Evolutionary conservation across 2,797 vertebrate species (phyloP).

Genomic region (Parauchenoglanis ngamensis): DNA sequence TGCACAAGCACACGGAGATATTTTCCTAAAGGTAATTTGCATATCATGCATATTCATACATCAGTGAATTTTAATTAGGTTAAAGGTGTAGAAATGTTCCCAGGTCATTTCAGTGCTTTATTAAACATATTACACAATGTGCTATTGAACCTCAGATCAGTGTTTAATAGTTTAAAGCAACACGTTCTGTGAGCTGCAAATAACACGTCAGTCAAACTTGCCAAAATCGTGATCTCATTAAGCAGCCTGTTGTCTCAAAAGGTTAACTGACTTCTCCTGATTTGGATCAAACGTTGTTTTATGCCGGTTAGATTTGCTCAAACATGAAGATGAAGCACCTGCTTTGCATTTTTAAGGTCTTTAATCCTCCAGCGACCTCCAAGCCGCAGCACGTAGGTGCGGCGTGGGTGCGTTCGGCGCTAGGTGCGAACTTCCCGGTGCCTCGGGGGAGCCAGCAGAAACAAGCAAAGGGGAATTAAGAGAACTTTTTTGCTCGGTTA

Average conservation of each 20-base stretch:
- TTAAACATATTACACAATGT: background rate
- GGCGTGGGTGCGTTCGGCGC: slow-evolving; percentile 27
- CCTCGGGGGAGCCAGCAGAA: slow-evolving; percentile 27
- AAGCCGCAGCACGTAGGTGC: background rate
- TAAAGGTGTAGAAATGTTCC: background rate
- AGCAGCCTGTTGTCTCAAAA: background rate
- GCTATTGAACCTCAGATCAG: background rate
- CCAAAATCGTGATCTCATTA: background rate
- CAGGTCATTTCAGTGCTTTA: background rate
- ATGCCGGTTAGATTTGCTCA: background rate
- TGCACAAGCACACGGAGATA: background rate
- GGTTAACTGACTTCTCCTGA: background rate
- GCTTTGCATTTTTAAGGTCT: background rate
- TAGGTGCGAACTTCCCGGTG: slow-evolving; percentile 36
- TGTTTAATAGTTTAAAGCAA: background rate
- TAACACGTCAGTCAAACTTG: background rate
- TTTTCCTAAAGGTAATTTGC: background rate
- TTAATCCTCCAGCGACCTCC: slow-evolving; percentile 5
- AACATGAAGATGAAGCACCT: slow-evolving; percentile 48
- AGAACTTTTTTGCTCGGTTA: slow-evolving; percentile 40
- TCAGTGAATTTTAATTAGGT: background rate
- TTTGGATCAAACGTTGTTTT: background rate
- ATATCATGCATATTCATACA: slow-evolving; percentile 10
- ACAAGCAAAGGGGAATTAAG: slow-evolving; percentile 22
- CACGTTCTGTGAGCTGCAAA: background rate